Conservation (phyloP, 2,797 vertebrate species). For the Phataginus tetradactyla region DNA sequence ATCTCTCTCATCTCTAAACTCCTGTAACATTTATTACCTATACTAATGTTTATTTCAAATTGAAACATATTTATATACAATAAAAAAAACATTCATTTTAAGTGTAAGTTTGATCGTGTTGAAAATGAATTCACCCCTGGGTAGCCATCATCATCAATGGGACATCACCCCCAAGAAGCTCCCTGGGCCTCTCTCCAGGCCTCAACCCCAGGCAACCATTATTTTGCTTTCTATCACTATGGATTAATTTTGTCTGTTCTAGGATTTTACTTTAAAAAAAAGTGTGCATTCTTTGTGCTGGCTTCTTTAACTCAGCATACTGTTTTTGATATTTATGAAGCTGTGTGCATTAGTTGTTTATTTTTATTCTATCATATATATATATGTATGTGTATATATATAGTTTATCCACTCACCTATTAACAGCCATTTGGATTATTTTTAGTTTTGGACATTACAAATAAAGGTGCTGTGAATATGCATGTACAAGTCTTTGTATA, state of each 20-base stretch:
- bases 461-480: not conserved
- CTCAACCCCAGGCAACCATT: not conserved
- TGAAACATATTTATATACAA: not conserved
- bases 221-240: not conserved
- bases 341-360: not conserved
- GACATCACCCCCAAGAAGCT: not conserved
- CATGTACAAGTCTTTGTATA: not conserved
- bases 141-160: not conserved
- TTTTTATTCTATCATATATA: not conserved
- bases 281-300: not conserved
- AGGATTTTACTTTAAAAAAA: slow-evolving; percentile 38
- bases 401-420: not conserved
- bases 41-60: not conserved
- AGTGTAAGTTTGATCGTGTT: not conserved
- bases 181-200: not conserved
- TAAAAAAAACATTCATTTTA: slow-evolving; percentile 46
- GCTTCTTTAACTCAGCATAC: not conserved
- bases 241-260: not conserved
- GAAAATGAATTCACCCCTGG: slow-evolving; percentile 23
- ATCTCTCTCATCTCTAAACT: not conserved
- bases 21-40: slow-evolving; percentile 16
- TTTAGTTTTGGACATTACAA: not conserved
- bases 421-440: not conserved
- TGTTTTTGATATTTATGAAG: not conserved
- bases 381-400: not conserved